phyloP scores from a whole-genome alignment of 2,888 invertebrate genomes.

The Atrina japonica region DNA sequence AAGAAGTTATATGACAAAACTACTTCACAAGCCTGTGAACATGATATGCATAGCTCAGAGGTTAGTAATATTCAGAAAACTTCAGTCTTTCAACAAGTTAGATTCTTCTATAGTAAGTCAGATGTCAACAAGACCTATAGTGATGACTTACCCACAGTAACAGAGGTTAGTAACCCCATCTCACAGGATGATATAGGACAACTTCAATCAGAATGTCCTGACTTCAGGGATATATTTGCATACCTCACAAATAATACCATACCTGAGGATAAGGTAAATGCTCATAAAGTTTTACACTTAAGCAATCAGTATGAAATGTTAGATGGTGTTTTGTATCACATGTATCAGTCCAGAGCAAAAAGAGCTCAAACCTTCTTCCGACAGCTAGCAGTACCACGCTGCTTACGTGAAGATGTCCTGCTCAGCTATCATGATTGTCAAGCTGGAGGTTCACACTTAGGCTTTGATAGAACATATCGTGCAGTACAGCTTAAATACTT shows the following conservation, averaged over 20 bases:
- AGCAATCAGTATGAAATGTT: slow-evolving; percentile 1
- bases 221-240: background rate
- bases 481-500: slow-evolving; percentile 35
- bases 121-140: background rate
- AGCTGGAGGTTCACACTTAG: too few species aligned
- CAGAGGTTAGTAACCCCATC: too few species aligned
- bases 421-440: too few species aligned
- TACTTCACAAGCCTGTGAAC: background rate
- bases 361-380: slow-evolving; percentile 7
- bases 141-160: background rate
- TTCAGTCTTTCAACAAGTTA: background rate
- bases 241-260: too few species aligned
- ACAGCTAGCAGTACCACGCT: slow-evolving; percentile 41
- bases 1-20: slow-evolving; percentile 14
- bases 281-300: background rate
- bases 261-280: background rate
- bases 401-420: too few species aligned
- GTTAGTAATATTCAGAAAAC: background rate
- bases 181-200: too few species aligned
- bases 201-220: too few species aligned
- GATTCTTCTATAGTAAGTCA: background rate
- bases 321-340: background rate
- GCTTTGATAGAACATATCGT: slow-evolving; percentile 28
- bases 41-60: background rate
- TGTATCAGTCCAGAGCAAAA: background rate